phyloP scores from a whole-genome alignment of 2,888 invertebrate species.

The Rapana venosa region DNA sequence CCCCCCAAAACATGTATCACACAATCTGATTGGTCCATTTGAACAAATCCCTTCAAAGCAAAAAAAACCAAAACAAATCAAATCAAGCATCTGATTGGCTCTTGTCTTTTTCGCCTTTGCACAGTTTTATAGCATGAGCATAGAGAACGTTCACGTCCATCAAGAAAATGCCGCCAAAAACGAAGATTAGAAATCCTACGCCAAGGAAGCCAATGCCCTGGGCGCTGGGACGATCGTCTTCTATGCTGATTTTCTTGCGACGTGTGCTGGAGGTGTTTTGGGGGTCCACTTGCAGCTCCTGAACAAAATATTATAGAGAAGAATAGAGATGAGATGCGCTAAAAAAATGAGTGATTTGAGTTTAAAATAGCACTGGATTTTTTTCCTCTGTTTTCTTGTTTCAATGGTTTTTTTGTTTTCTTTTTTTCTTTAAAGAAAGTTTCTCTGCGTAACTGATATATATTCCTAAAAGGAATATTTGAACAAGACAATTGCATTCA shows the following conservation, averaged over 20 bases:
- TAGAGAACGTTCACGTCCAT: conserved; percentile 42
- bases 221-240: conserved; percentile 44
- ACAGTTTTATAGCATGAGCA: conserved; percentile 29
- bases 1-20: background rate
- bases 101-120: background rate
- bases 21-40: background rate
- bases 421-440: too few relatives aligned
- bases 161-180: conserved; percentile 48
- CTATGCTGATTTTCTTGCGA: conserved; percentile 43
- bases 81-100: too few relatives aligned
- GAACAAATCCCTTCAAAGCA: background rate
- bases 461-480: too few relatives aligned
- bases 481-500: too few relatives aligned
- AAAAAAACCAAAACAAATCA: too few relatives aligned
- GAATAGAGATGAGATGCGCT: too few relatives aligned
- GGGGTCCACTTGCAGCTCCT: conserved; percentile 44
- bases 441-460: too few relatives aligned
- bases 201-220: conserved; percentile 47
- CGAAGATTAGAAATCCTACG: conserved; percentile 37
- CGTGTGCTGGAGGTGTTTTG: conserved; percentile 46
- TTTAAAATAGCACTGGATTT: too few relatives aligned
- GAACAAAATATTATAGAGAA: too few relatives aligned
- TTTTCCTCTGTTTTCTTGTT: too few relatives aligned
- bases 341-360: too few relatives aligned
- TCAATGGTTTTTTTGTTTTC: too few relatives aligned